Evolutionary conservation across 2,888 invertebrate genomes (phyloP), one percentile per base, ranked within the genome.

Genomic region (Auanema sp.): DNA sequence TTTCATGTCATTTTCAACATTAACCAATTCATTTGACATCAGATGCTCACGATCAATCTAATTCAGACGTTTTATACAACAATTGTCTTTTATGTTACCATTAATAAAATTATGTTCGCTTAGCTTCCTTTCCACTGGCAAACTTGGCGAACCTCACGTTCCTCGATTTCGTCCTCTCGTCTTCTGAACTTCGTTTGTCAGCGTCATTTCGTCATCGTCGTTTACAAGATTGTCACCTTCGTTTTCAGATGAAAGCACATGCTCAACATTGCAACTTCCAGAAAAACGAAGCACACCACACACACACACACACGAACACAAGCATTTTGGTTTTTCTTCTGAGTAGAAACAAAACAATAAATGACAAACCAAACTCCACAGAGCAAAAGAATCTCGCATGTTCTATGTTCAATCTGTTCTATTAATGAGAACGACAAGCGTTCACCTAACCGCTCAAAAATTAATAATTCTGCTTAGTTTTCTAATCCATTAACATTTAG

Each of bases 401-500:
- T 12, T 58, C n/a, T 59, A 16, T 40, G 40, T 2, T 18, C 33
- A 41, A 49, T 51, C 21, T 59, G 41, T 51, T 57, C 14, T 47
- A 14, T 57, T 24, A 21, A 23, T 10, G 10, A 21, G n/a, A 52
- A 52, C 24, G 12, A 16, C 5, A 52, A 52, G 10, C 18, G 23
- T 21, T 23, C 23, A 21, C 24, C 12, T 23, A 52, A 23, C 24
- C 11, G 11, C 51, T 33, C 3, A 33, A 33, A 33, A 33, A 5
- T 3, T 33, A 33, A 33, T 33, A 33, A 33, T 33, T 33, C 33
- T 8, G 33, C 33, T 55, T 47, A 25, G 40, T 33, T 24, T 44
- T 44, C 55, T 60, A 60, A 60, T 54, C 23, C 60, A 41, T 47
- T 50, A 33, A 16, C 33, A 11, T 66, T 43, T 53, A 71, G 74